A percentile compares a stretch with the other conserved stretches of the same genome.
Conservation (phyloP, 92 coral and sea anemone genomes). For the Palythoa caribaeorum region DNA sequence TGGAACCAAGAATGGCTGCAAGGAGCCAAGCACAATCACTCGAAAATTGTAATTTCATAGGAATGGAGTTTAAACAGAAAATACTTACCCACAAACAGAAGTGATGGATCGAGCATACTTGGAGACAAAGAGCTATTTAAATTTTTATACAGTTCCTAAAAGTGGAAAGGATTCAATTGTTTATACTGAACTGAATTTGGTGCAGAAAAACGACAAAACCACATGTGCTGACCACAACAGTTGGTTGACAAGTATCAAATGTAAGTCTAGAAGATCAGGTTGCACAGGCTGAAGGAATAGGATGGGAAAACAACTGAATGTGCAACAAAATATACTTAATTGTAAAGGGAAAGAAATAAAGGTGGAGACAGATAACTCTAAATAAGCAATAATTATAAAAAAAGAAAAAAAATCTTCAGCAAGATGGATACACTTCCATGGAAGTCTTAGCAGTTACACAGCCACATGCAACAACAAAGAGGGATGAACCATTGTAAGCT, state of each 20-base stretch:
- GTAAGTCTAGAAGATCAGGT: too few species aligned
- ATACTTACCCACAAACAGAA: slow-evolving; percentile 76
- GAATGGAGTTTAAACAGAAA: too few species aligned
- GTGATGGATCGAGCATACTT: slow-evolving; percentile 72
- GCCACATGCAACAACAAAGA: neutral
- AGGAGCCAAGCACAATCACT: too few species aligned
- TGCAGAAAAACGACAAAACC: neutral
- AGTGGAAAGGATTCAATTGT: neutral
- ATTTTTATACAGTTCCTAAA: slow-evolving; percentile 79
- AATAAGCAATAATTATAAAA: too few species aligned
- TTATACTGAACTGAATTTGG: neutral
- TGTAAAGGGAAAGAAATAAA: neutral
- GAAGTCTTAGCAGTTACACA: too few species aligned
- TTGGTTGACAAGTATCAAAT: neutral
- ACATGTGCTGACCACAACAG: neutral
- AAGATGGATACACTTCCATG: too few species aligned
- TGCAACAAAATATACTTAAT: neutral
- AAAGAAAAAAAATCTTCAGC: too few species aligned
- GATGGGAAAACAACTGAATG: neutral
- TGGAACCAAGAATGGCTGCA: too few species aligned
- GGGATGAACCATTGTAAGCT: too few species aligned
- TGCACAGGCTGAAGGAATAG: neutral
- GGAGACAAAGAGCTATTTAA: slow-evolving; percentile 74
- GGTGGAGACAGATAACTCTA: too few species aligned
- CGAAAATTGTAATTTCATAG: too few species aligned